Percentiles rank a stretch among this genome's conserved stretches.
Conservation (phyloP, 2,888 invertebrate species). For the Erynnis tages region DNA sequence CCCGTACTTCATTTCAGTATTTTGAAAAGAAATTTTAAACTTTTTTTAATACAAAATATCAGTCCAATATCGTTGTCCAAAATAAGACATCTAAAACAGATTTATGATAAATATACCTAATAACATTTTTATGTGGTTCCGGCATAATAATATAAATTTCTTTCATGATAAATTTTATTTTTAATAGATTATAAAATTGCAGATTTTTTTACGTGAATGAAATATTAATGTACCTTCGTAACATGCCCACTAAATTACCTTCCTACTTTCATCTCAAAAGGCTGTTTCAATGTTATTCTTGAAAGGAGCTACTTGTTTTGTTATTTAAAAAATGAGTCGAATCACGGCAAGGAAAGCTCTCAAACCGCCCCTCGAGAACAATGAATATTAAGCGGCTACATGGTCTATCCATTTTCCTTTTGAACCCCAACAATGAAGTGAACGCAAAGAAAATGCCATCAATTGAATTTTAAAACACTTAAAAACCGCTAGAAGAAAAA, state of each 20-base stretch:
- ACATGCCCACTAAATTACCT: conserved; percentile 29
- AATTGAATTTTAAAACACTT: conserved; percentile 73
- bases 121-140: no score
- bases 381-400: conserved; percentile 77
- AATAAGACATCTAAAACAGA: no score
- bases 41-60: no score
- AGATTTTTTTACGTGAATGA: conserved; percentile 25
- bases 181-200: background rate
- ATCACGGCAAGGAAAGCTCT: conserved; percentile 66
- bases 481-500: conserved; percentile 39
- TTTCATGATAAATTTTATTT: no score
- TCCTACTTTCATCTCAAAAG: conserved; percentile 38
- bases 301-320: conserved; percentile 63
- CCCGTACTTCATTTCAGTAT: no score
- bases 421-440: conserved; percentile 64
- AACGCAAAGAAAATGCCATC: conserved; percentile 65
- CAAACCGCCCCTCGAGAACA: conserved; percentile 55
- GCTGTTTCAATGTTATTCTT: conserved; percentile 49
- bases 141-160: no score
- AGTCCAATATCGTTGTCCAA: no score
- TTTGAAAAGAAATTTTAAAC: no score
- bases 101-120: no score
- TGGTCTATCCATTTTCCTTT: conserved; percentile 73
- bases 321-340: conserved; percentile 74
- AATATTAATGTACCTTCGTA: conserved; percentile 36